phyloP scores from a whole-genome alignment of 2,113 vertebrate species.

The Nothobranchius furzeri region DNA sequence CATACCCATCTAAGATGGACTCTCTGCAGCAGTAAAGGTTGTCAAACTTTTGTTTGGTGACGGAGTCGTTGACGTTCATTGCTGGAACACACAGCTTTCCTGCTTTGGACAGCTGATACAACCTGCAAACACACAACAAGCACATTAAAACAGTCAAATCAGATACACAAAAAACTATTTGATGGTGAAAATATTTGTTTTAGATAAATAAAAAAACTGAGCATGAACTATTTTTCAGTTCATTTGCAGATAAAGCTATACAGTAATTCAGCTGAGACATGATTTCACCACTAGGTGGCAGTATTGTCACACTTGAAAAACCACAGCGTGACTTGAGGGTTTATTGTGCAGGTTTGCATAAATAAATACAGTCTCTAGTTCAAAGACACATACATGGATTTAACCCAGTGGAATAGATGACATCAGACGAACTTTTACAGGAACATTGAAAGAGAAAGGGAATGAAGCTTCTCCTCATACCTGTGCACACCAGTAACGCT shows the following conservation, averaged over 20 bases:
- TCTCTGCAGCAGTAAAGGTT: conserved; percentile 98
- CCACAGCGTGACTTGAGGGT: neutral
- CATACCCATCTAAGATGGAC: conserved; percentile 93
- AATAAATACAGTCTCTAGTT: neutral
- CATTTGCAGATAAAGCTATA: neutral
- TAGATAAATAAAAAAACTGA: too few relatives aligned
- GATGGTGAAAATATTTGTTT: neutral
- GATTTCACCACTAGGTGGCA: conserved; percentile 73
- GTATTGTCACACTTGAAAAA: conserved; percentile 4
- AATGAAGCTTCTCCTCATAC: conserved; percentile 62
- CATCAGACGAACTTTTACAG: neutral
- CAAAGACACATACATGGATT: neutral
- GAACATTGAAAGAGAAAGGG: neutral
- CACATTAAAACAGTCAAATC: neutral
- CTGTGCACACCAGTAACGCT: conserved; percentile 98
- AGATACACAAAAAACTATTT: neutral
- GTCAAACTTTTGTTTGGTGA: conserved; percentile 98
- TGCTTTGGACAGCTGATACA: conserved; percentile 96
- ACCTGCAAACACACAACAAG: conserved; percentile 65
- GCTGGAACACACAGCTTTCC: conserved; percentile 96
- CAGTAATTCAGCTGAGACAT: neutral
- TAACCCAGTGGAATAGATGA: neutral
- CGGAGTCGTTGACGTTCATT: conserved; percentile 98
- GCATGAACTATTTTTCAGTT: too few relatives aligned
- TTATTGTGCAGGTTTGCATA: neutral